Conservation (phyloP, 2,888 invertebrate genomes). For the Nyleta sp. region DNA sequence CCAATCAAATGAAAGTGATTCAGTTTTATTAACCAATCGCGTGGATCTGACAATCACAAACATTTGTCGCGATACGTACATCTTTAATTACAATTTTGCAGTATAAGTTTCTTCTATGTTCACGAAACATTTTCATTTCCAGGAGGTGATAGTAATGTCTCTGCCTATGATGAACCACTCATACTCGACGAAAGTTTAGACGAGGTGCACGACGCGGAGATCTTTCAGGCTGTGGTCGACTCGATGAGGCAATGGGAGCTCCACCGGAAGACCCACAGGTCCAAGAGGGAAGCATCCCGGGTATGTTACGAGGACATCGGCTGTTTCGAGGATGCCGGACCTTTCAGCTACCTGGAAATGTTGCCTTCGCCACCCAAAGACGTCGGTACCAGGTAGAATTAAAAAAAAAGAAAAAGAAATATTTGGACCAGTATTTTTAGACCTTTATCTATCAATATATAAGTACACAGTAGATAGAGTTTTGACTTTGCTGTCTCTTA, state of each 20-base stretch:
- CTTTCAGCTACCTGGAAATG: slow-evolving; percentile 95
- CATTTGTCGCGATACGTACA: no score
- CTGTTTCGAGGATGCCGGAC: slow-evolving; percentile 95
- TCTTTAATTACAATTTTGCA: no score
- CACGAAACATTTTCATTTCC: slow-evolving; percentile 15
- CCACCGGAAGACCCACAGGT: slow-evolving; percentile 85
- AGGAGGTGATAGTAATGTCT: slow-evolving; percentile 73
- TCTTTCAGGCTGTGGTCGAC: slow-evolving; percentile 88
- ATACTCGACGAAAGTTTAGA: slow-evolving; percentile 88
- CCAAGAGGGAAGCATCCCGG: slow-evolving; percentile 90
- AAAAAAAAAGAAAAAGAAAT: no score
- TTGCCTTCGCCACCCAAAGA: slow-evolving; percentile 93
- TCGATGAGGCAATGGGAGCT: slow-evolving; percentile 90
- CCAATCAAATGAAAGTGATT: no score
- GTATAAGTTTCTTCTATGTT: no score
- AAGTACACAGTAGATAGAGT: no score
- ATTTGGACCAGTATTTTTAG: no score
- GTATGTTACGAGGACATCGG: slow-evolving; percentile 96
- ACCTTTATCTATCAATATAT: no score
- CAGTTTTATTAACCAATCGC: no score
- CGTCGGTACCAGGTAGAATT: slow-evolving; percentile 93
- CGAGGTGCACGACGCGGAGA: slow-evolving; percentile 88
- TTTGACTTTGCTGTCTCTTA: no score
- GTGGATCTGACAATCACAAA: no score
- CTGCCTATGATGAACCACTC: slow-evolving; percentile 83